A percentile compares a stretch with the other conserved stretches of the same genome.
Evolutionary conservation across 2,797 vertebrate species (phyloP).

Genomic region (Eulemur mongoz): DNA sequence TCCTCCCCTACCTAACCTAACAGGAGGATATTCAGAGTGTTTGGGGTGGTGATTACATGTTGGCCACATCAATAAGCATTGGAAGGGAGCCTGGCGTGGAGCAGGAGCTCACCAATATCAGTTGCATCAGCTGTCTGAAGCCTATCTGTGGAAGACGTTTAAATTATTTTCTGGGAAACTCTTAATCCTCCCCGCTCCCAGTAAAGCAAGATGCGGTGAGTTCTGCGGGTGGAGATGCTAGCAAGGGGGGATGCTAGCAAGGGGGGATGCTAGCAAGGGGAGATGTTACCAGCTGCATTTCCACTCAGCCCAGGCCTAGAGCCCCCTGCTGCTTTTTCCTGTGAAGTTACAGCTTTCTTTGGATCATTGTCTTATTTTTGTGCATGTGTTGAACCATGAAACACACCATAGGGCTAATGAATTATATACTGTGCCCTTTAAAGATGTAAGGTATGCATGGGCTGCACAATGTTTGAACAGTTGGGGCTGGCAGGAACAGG

Average conservation of each 20-base stretch:
- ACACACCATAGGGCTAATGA: neutral
- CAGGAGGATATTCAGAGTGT: neutral
- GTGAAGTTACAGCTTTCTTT: neutral
- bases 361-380: neutral
- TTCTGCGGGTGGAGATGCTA: too few relatives aligned
- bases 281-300: neutral
- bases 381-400: neutral
- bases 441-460: neutral
- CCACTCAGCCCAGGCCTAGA: fast-evolving
- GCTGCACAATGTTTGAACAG: neutral
- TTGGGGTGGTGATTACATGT: neutral
- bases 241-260: too few relatives aligned
- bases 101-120: neutral
- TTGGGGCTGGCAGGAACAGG: neutral
- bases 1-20: neutral
- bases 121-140: neutral
- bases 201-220: neutral
- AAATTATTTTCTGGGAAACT: neutral
- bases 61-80: too few relatives aligned
- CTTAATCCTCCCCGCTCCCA: neutral
- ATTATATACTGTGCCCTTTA: neutral
- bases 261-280: fast-evolving
- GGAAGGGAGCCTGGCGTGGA: neutral
- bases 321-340: neutral
- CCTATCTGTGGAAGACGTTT: neutral